Percentiles rank a stretch among this genome's conserved stretches.
Conservation (phyloP, 2,888 invertebrate species). For the Octonoba sinensis region DNA sequence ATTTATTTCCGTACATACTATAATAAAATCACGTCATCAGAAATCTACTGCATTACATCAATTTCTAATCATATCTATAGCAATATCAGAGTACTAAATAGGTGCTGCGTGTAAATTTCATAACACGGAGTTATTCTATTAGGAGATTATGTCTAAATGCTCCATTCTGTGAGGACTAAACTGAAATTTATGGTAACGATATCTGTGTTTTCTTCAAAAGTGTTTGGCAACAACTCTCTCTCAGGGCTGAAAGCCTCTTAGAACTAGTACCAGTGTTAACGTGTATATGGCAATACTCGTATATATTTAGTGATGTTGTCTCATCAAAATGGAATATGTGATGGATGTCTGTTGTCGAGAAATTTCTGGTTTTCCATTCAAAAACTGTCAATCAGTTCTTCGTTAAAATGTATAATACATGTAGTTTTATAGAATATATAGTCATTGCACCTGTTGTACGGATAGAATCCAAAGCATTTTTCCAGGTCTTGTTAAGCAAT, state of each 20-base stretch:
- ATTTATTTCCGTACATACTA: too few relatives aligned
- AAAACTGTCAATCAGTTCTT: constrained; percentile 12
- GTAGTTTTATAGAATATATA: constrained; percentile 16
- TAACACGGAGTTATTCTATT: too few relatives aligned
- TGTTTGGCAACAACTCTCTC: too few relatives aligned
- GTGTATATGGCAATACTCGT: constrained; percentile 62
- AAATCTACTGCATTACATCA: too few relatives aligned
- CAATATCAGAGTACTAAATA: too few relatives aligned
- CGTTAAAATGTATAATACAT: constrained; percentile 15
- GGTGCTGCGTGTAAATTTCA: too few relatives aligned
- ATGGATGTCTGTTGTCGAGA: constrained; percentile 35
- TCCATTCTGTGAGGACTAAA: too few relatives aligned
- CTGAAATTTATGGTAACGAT: too few relatives aligned
- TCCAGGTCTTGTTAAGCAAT: neutral
- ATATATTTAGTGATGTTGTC: constrained; percentile 38
- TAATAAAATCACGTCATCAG: too few relatives aligned
- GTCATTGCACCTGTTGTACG: constrained; percentile 31
- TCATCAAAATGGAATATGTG: constrained; percentile 26
- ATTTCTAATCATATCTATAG: too few relatives aligned
- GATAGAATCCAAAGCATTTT: constrained; percentile 22
- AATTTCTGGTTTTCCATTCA: constrained; percentile 31
- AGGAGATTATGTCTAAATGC: too few relatives aligned
- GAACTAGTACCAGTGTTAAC: constrained; percentile 54
- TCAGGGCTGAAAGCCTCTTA: constrained; percentile 18
- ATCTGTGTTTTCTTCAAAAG: neutral